Conservation (phyloP, 2,888 invertebrate species). For the Embidobia sp. region DNA sequence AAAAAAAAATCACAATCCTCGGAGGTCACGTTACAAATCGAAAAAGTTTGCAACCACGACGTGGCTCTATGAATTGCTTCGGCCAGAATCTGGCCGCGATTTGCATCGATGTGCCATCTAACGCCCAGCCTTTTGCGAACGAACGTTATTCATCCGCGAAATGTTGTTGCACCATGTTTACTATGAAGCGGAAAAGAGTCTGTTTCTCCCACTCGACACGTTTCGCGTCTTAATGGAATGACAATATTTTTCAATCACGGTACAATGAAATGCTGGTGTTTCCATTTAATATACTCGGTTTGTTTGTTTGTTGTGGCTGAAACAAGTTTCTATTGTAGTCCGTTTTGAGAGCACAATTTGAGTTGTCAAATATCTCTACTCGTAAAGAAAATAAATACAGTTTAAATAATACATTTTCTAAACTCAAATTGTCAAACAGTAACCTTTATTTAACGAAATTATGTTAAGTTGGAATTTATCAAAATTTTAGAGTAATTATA, state of each 20-base stretch:
- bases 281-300: slow-evolving; percentile 27
- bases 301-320: slow-evolving; percentile 25
- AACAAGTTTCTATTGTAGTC: no score
- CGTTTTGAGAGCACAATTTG: no score
- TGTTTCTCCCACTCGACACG: background rate
- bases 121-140: slow-evolving; percentile 14
- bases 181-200: slow-evolving; percentile 9
- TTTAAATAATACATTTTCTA: no score
- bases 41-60: slow-evolving; percentile 42
- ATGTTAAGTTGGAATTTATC: no score
- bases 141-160: slow-evolving; percentile 49
- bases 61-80: slow-evolving; percentile 45
- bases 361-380: no score
- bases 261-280: slow-evolving; percentile 24
- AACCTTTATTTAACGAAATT: no score
- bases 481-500: background rate
- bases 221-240: slow-evolving; percentile 44
- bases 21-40: slow-evolving; percentile 41
- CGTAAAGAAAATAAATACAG: no score
- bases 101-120: slow-evolving; percentile 56
- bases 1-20: slow-evolving; percentile 35
- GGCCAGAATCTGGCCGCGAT: slow-evolving; percentile 30
- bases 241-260: slow-evolving; percentile 46
- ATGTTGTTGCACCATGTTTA: slow-evolving; percentile 41
- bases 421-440: no score